Evolutionary conservation across 2,888 invertebrate species (phyloP).

Genomic region (Aphidoletes aphidimyza): DNA sequence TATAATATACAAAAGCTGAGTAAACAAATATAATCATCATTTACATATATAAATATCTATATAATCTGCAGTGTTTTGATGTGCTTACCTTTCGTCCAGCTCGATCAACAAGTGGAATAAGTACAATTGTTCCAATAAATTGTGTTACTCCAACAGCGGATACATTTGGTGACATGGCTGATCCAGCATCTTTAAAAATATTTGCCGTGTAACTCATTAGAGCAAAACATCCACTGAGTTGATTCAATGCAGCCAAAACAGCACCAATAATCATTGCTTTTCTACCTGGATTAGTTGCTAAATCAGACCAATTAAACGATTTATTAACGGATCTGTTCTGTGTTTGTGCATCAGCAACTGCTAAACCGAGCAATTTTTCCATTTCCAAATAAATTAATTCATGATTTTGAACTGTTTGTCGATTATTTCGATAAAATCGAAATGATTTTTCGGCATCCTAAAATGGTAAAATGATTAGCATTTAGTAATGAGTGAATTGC

Average conservation of each 20-base stretch:
- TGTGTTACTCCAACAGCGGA: conserved; percentile 65
- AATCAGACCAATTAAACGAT: background rate
- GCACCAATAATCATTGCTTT: conserved; percentile 61
- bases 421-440: background rate
- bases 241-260: conserved; percentile 62
- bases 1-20: conserved; percentile 60
- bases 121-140: conserved; percentile 63
- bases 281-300: conserved; percentile 58
- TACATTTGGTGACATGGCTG: conserved; percentile 62
- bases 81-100: too few species aligned
- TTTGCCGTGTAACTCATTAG: conserved; percentile 26
- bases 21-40: too few species aligned
- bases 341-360: background rate
- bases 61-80: too few species aligned
- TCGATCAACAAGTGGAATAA: too few species aligned
- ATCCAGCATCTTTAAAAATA: conserved; percentile 54
- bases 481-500: too few species aligned
- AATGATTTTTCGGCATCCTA: background rate
- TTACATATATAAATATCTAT: too few species aligned
- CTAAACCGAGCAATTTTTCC: background rate
- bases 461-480: too few species aligned
- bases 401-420: background rate
- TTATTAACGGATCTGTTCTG: too few species aligned
- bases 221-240: conserved; percentile 56
- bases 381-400: background rate